Conservation (phyloP, 2,888 invertebrate genomes). For the Brassicogethes aeneus region DNA sequence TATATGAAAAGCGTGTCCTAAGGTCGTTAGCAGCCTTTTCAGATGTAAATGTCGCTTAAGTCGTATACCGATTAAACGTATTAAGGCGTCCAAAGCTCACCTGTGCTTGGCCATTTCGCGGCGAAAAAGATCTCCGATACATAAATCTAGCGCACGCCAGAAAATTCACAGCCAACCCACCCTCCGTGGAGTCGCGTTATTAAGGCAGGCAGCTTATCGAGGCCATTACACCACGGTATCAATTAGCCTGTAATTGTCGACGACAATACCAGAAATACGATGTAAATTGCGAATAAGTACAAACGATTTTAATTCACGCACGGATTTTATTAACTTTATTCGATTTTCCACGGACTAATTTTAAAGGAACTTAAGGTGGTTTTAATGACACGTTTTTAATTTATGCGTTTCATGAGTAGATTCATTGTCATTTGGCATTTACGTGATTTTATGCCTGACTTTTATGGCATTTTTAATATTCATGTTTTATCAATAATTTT, state of each 20-base stretch:
- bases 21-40: slow-evolving; percentile 16
- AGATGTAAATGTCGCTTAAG: slow-evolving; percentile 20
- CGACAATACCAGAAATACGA: slow-evolving; percentile 6
- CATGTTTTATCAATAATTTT: no score
- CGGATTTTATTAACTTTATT: no score
- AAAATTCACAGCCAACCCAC: slow-evolving; percentile 7
- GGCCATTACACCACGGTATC: slow-evolving; percentile 5
- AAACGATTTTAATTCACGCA: slow-evolving; percentile 3
- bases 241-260: slow-evolving; percentile 10
- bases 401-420: no score
- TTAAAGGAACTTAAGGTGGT: no score
- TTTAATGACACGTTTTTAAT: no score
- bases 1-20: slow-evolving; percentile 14
- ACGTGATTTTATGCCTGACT: no score
- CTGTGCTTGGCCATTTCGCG: slow-evolving; percentile 6
- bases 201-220: no score
- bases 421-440: no score
- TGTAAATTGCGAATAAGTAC: slow-evolving; percentile 1
- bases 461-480: no score
- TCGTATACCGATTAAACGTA: slow-evolving; percentile 19
- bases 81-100: no score
- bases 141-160: neutral
- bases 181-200: no score
- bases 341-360: slow-evolving; percentile 14
- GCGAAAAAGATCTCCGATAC: neutral